Conservation (phyloP, 2,113 vertebrate species). For the Anseranas semipalmata region DNA sequence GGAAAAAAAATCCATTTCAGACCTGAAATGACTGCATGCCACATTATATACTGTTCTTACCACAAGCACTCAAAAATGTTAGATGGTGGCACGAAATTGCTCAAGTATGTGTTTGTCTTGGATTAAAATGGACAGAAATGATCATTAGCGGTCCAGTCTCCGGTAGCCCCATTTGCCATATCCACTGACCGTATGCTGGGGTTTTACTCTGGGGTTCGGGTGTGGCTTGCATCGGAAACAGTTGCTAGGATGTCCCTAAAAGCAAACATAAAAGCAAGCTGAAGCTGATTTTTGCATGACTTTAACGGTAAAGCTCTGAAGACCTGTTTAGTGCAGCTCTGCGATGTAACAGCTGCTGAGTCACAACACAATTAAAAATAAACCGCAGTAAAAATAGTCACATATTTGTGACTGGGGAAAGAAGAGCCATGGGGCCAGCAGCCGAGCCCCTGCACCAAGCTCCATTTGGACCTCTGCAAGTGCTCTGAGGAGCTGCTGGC, state of each 20-base stretch:
- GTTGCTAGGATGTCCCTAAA: neutral
- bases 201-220: neutral
- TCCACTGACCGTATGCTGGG: rapidly evolving
- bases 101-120: neutral
- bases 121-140: neutral
- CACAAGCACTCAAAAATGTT: neutral
- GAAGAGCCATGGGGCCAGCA: neutral
- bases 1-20: neutral
- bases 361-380: neutral
- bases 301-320: neutral
- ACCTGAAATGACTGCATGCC: neutral
- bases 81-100: neutral
- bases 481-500: no score
- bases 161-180: neutral
- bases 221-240: rapidly evolving
- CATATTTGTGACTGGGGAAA: neutral
- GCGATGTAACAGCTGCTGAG: neutral
- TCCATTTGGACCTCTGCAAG: no score
- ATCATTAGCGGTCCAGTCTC: neutral
- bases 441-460: neutral
- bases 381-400: neutral
- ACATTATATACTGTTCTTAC: rapidly evolving
- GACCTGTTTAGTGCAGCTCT: neutral
- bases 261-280: neutral
- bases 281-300: neutral